phyloP scores from a whole-genome alignment of 1,140 invertebrate species.

The Diuraphis noxia region DNA sequence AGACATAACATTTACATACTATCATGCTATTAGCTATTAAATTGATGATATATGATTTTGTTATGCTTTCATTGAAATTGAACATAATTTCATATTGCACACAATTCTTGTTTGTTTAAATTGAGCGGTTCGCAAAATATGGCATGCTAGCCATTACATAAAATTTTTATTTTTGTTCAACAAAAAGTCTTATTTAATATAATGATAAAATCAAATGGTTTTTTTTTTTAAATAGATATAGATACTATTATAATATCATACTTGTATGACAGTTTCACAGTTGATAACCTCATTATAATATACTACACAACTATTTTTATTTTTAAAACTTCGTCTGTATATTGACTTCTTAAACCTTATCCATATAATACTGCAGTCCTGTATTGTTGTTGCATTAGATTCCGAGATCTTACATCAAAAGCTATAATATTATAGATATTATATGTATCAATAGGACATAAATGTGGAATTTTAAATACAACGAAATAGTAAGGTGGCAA shows the following conservation, averaged over 20 bases:
- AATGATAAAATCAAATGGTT: neutral
- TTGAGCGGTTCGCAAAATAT: neutral
- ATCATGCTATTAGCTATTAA: neutral
- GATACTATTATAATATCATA: neutral
- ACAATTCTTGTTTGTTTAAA: neutral
- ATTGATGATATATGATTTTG: neutral
- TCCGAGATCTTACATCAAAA: neutral
- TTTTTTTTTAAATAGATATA: neutral
- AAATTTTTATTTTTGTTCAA: neutral
- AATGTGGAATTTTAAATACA: neutral
- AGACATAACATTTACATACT: constrained; percentile 10
- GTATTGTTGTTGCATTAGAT: neutral
- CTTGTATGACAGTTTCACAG: neutral
- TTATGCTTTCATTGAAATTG: neutral
- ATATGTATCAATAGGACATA: neutral
- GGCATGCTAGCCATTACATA: neutral
- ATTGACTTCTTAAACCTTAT: neutral
- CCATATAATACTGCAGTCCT: neutral
- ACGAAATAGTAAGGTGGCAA: neutral
- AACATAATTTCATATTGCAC: neutral
- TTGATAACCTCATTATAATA: neutral
- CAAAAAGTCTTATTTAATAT: neutral
- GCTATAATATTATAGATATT: neutral
- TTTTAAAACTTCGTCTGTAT: neutral
- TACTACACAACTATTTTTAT: neutral